Evolutionary conservation across 1,140 invertebrate species (phyloP).

Genomic region (Bombus waltoni): DNA sequence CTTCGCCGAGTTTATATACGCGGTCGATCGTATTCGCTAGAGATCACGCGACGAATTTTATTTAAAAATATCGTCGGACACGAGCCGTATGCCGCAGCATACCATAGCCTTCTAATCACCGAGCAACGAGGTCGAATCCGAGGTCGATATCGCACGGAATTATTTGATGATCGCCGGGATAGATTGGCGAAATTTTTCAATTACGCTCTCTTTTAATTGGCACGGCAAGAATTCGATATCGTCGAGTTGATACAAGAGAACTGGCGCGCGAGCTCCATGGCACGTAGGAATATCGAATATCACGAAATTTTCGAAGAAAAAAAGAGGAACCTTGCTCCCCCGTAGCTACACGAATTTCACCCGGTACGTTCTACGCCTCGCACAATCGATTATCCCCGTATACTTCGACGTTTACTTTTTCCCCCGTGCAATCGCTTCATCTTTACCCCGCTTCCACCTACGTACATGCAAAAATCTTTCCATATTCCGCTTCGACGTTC

Average conservation of each 20-base stretch:
- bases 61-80: neutral
- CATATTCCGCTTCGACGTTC: conserved; percentile 17
- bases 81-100: neutral
- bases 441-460: neutral
- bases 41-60: neutral
- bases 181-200: conserved; percentile 59
- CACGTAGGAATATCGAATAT: conserved; percentile 45
- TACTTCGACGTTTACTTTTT: conserved; percentile 6
- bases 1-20: neutral
- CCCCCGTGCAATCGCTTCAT: neutral
- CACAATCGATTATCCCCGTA: neutral
- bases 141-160: conserved; percentile 2
- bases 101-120: neutral
- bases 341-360: neutral
- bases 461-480: neutral
- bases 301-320: conserved; percentile 45
- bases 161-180: conserved; percentile 22
- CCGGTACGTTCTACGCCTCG: neutral
- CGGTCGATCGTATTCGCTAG: too few relatives aligned
- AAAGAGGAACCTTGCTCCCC: neutral
- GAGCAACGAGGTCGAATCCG: neutral
- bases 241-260: conserved; percentile 43
- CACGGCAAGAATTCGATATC: conserved; percentile 52
- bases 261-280: conserved; percentile 19
- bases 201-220: conserved; percentile 57